Evolutionary conservation across 2,888 invertebrate species (phyloP).

Genomic region (Apomyelois bistriatella): DNA sequence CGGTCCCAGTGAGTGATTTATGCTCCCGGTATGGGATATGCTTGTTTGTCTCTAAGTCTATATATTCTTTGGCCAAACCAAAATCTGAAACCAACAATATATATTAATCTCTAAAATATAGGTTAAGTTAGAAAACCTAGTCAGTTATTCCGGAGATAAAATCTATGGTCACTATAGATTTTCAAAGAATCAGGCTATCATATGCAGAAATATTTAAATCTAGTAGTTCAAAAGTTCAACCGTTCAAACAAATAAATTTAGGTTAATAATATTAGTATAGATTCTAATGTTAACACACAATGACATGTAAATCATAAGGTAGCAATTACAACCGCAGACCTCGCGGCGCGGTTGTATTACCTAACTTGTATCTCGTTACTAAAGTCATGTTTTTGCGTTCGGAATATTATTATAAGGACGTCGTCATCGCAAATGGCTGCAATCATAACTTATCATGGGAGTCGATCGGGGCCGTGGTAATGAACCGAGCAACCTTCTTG

Average conservation of each 20-base stretch:
- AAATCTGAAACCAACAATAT: slow-evolving; percentile 86
- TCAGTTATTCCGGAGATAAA: too few species aligned
- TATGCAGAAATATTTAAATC: too few species aligned
- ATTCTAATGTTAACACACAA: background rate
- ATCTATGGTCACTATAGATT: too few species aligned
- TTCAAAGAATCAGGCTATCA: too few species aligned
- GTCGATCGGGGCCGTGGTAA: background rate
- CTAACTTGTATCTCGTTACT: slow-evolving; percentile 5
- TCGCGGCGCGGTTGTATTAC: slow-evolving; percentile 1
- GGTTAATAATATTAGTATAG: too few species aligned
- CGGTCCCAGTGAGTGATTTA: slow-evolving; percentile 99
- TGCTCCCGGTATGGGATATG: slow-evolving; percentile 99
- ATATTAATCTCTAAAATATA: too few species aligned
- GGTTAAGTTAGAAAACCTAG: too few species aligned
- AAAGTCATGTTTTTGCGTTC: background rate
- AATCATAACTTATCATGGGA: background rate
- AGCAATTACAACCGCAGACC: slow-evolving; percentile 4
- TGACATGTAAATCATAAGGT: slow-evolving; percentile 8
- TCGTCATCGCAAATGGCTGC: background rate
- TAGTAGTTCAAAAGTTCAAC: too few species aligned
- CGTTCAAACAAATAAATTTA: too few species aligned
- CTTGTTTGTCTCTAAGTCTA: slow-evolving; percentile 99
- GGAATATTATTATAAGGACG: background rate
- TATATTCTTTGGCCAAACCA: slow-evolving; percentile 99
- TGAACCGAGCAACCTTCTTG: background rate